Percentiles rank a stretch among this genome's conserved stretches.
phyloP scores from a whole-genome alignment of 2,888 invertebrate species.

The Tachina lurida region DNA sequence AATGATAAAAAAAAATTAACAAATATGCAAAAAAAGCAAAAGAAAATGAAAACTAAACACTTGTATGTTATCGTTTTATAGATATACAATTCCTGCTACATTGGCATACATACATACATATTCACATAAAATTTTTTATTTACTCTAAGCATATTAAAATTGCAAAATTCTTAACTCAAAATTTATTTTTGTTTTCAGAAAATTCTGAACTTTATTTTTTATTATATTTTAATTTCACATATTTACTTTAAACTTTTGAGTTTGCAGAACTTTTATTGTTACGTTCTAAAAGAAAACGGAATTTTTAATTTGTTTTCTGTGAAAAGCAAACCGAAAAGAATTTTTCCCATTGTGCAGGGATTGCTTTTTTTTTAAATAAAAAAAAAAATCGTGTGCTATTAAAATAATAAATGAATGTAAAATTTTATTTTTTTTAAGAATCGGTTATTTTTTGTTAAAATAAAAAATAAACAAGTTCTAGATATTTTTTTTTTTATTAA shows the following conservation, averaged over 20 bases:
- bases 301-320: too few relatives aligned
- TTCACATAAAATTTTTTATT: neutral
- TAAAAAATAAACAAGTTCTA: too few relatives aligned
- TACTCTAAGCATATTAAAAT: slow-evolving; percentile 8
- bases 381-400: too few relatives aligned
- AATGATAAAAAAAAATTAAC: slow-evolving; percentile 77
- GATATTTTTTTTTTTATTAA: too few relatives aligned
- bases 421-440: too few relatives aligned
- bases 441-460: too few relatives aligned
- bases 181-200: neutral
- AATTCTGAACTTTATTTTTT: neutral
- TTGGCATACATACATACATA: neutral
- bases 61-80: slow-evolving; percentile 39
- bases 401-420: too few relatives aligned
- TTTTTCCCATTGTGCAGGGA: too few relatives aligned
- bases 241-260: neutral
- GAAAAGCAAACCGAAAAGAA: too few relatives aligned
- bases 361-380: too few relatives aligned
- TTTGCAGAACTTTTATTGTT: too few relatives aligned
- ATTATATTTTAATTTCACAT: neutral
- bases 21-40: slow-evolving; percentile 29
- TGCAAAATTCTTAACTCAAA: slow-evolving; percentile 6
- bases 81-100: neutral
- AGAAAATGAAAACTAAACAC: slow-evolving; percentile 23
- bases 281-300: too few relatives aligned